These are phyloP conservation scores for Hemibagrus wyckioides DNA, from an alignment of 2,113 vertebrate species.

Conservation along the genomic window DNA sequence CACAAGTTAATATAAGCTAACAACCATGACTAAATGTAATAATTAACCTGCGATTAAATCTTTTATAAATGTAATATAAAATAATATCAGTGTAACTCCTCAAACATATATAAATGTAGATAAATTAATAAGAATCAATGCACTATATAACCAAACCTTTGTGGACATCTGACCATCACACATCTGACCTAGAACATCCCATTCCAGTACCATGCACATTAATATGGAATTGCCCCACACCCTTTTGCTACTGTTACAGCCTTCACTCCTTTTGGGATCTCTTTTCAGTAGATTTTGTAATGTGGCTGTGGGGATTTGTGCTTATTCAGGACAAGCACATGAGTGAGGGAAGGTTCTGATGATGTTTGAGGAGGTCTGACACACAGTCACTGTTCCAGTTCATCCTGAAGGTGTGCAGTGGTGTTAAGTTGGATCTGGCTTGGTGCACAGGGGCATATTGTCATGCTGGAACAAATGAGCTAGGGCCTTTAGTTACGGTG, in stretches of 20 bases:
- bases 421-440: not conserved
- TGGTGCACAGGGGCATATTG: not conserved
- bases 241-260: not conserved
- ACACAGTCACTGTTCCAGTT: not conserved
- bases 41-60: not conserved
- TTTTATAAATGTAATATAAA: not conserved
- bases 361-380: not conserved
- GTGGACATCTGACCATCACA: not conserved
- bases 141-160: not conserved
- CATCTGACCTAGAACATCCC: not conserved
- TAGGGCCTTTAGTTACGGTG: not conserved
- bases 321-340: not conserved
- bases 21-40: no score
- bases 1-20: no score
- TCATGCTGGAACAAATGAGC: not conserved
- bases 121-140: no score
- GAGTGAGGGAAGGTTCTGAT: not conserved
- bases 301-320: conserved; percentile 3
- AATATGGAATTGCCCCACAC: not conserved
- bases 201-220: not conserved
- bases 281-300: not conserved
- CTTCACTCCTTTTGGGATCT: not conserved
- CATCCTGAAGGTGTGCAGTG: not conserved
- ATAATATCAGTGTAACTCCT: not conserved
- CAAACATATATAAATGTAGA: not conserved